These are phyloP conservation scores for Nomada fucata DNA, from an alignment of 2,888 invertebrate species.

Conservation along the genomic window DNA sequence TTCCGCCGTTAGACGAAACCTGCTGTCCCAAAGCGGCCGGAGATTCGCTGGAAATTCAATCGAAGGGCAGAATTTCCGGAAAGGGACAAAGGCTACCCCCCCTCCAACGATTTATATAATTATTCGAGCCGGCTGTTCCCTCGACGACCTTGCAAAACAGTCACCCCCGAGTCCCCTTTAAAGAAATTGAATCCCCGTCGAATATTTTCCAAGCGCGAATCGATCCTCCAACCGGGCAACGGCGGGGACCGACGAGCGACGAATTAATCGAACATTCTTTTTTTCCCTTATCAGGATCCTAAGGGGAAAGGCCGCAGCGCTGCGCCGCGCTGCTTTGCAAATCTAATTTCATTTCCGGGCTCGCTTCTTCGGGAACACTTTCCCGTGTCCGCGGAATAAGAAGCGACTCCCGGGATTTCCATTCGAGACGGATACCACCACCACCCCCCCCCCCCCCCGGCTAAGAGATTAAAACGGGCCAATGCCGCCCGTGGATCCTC, in stretches of 20 bases:
- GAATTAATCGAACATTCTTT: slow-evolving; percentile 37
- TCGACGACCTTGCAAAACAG: not conserved
- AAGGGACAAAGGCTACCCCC: not conserved
- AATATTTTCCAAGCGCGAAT: slow-evolving; percentile 4
- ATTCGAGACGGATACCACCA: slow-evolving; percentile 41
- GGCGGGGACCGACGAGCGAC: not conserved
- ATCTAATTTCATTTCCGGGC: slow-evolving; percentile 64
- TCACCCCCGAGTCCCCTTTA: not conserved
- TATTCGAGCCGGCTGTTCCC: slow-evolving; percentile 17
- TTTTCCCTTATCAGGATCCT: not conserved
- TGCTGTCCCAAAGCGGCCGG: not conserved
- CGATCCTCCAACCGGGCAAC: slow-evolving; percentile 9
- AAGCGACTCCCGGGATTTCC: slow-evolving; percentile 44
- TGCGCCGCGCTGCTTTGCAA: slow-evolving; percentile 57
- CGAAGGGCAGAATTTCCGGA: slow-evolving; percentile 11
- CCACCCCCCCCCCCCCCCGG: too few relatives aligned
- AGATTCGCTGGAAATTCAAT: slow-evolving; percentile 35
- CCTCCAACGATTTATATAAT: slow-evolving; percentile 26
- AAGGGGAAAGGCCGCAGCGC: not conserved
- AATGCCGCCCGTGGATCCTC: slow-evolving; percentile 14
- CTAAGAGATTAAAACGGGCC: slow-evolving; percentile 58
- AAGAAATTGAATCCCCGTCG: slow-evolving; percentile 18
- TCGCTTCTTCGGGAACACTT: slow-evolving; percentile 43
- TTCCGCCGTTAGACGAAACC: not conserved
- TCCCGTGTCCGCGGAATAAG: slow-evolving; percentile 29